phyloP scores from a whole-genome alignment of 2,113 vertebrate species.

The Callipepla californica region DNA sequence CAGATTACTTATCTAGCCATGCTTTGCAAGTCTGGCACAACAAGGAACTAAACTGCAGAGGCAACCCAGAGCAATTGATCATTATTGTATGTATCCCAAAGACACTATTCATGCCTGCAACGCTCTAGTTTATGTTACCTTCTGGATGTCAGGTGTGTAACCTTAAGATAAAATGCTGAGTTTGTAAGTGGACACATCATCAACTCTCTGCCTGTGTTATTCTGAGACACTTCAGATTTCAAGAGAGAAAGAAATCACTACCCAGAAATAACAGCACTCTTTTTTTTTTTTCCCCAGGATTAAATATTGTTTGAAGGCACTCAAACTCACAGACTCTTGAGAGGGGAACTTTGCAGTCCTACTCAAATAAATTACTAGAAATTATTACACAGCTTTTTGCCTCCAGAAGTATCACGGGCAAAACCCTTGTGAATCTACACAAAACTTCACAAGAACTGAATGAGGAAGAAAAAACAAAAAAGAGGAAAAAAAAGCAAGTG shows the following conservation, averaged over 20 bases:
- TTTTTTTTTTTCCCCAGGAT: background rate
- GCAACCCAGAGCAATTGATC: background rate
- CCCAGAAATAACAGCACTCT: background rate
- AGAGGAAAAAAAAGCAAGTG: background rate
- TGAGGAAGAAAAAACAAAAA: background rate
- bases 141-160: background rate
- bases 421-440: background rate
- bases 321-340: background rate
- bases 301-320: background rate
- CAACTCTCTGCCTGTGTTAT: background rate
- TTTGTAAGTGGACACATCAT: background rate
- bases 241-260: background rate
- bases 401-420: background rate
- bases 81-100: background rate
- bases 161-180: background rate
- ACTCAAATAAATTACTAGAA: background rate
- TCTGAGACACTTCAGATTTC: background rate
- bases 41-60: background rate
- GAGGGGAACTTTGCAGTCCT: background rate
- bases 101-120: background rate
- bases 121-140: background rate
- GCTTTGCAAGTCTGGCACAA: background rate
- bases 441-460: background rate
- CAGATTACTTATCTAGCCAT: background rate
- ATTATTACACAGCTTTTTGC: background rate